Base-by-base conservation (phyloP, 92 coral and sea anemone species). In the Plumapathes pennacea region DNA sequence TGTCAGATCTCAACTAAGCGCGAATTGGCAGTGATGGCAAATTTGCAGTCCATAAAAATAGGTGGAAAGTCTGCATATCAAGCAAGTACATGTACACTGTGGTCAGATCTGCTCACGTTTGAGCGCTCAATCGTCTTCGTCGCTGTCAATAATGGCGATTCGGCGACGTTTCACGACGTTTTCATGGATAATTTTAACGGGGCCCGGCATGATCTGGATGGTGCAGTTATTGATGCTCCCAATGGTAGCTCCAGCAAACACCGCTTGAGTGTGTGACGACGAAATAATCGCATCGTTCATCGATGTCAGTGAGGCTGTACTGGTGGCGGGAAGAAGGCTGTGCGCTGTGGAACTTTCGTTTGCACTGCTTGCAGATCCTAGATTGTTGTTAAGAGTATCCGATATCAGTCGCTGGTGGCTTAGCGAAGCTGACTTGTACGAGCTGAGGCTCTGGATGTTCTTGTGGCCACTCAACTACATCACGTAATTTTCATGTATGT, bases 351-450 rank as follows among this genome's bases (percentile, higher is more conserved):
- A n/a, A n/a, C n/a, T n/a, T n/a, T n/a, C n/a, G n/a, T n/a, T n/a
- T n/a, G n/a, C n/a, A n/a, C n/a, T n/a, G n/a, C n/a, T n/a, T n/a
- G n/a, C n/a, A n/a, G n/a, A n/a, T n/a, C n/a, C n/a, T 4, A 39
- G 46, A 38, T 25, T n/a, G 75, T 51, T 67, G 18, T 53, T 45
- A 2, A 54, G n/a, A n/a, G n/a, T 57, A 40, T 50, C 42, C 39
- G 73, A 74, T 60, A 74, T 74, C 54, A 54, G 70, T 36, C 60
- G 31, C 53, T 74, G 56, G 17, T 64, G 82, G 52, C 32, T 64
- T 46, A 48, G 46, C 48, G 39, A 46, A 7, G 74, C 65, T n/a
- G 68, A 42, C 27, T 56, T 63, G 51, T 61, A 61, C n/a, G 80
- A 72, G 32, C 54, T 54, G 36, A 62, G 65, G 62, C 74, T 75